phyloP scores from a whole-genome alignment of 2,888 invertebrate species.

The Netelia inedita region DNA sequence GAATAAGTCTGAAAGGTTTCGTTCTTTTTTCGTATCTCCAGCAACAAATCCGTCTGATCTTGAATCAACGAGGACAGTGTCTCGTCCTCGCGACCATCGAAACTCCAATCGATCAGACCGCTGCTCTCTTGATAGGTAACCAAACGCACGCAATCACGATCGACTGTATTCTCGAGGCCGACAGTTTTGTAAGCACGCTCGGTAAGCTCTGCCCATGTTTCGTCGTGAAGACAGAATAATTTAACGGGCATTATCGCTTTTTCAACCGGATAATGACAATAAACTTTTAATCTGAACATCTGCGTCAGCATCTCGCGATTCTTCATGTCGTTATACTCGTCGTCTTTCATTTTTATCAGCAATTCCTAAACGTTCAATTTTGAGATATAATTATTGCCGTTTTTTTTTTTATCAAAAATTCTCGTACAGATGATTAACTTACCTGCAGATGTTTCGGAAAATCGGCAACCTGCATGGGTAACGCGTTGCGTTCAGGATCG shows the following conservation, averaged over 20 bases:
- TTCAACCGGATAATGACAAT: constrained; percentile 88
- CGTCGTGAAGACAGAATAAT: constrained; percentile 87
- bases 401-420: not conserved
- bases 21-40: constrained; percentile 89
- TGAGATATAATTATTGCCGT: too few relatives aligned
- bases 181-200: constrained; percentile 87
- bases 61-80: constrained; percentile 79
- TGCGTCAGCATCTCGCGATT: constrained; percentile 88
- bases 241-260: constrained; percentile 86
- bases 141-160: constrained; percentile 89
- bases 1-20: constrained; percentile 88
- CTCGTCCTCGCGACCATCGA: constrained; percentile 87
- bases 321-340: constrained; percentile 86
- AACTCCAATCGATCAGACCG: constrained; percentile 89
- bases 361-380: constrained; percentile 83
- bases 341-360: constrained; percentile 85
- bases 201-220: constrained; percentile 88
- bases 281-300: constrained; percentile 88
- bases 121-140: constrained; percentile 89
- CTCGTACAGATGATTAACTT: constrained; percentile 29
- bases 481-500: constrained; percentile 88
- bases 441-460: constrained; percentile 91
- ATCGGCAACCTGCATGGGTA: constrained; percentile 89
- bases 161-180: constrained; percentile 87
- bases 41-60: constrained; percentile 86